Evolutionary conservation across 2,888 invertebrate species (phyloP).

Genomic region (Xestia ashworthii): DNA sequence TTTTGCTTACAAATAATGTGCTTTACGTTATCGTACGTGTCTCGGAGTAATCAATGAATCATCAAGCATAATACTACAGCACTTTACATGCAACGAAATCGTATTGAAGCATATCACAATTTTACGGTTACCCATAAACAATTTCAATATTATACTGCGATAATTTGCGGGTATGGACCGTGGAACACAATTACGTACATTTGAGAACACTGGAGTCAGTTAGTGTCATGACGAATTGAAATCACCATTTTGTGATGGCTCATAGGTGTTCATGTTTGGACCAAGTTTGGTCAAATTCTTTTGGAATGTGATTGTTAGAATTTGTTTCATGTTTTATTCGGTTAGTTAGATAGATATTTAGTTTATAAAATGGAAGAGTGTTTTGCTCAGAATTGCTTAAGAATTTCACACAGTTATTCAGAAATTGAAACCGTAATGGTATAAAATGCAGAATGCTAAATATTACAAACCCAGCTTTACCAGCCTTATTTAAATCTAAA

Average conservation of each 20-base stretch:
- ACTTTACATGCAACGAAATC: constrained; percentile 56
- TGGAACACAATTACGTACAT: constrained; percentile 71
- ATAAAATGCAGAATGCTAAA: not conserved
- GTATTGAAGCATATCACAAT: constrained; percentile 68
- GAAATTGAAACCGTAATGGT: not conserved
- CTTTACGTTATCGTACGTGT: constrained; percentile 17
- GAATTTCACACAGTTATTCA: not conserved
- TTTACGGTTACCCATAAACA: constrained; percentile 64
- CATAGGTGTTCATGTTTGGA: constrained; percentile 69
- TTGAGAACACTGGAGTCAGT: constrained; percentile 74
- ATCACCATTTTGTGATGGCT: constrained; percentile 75
- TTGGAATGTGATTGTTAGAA: constrained; percentile 44
- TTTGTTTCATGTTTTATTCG: constrained; percentile 33
- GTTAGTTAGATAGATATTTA: constrained; percentile 34
- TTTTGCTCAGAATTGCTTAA: not conserved
- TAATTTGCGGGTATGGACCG: constrained; percentile 76
- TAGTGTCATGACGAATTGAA: constrained; percentile 82
- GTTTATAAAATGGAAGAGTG: not conserved
- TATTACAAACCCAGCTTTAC: constrained; percentile 22
- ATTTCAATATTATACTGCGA: constrained; percentile 72
- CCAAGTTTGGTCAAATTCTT: constrained; percentile 63
- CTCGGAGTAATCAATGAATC: constrained; percentile 29
- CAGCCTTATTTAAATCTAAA: constrained; percentile 38
- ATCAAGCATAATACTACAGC: constrained; percentile 32
- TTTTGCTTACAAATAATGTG: constrained; percentile 19